Evolutionary conservation across 2,888 invertebrate species (phyloP).

Genomic region (Scrobipalpa atriplicella): DNA sequence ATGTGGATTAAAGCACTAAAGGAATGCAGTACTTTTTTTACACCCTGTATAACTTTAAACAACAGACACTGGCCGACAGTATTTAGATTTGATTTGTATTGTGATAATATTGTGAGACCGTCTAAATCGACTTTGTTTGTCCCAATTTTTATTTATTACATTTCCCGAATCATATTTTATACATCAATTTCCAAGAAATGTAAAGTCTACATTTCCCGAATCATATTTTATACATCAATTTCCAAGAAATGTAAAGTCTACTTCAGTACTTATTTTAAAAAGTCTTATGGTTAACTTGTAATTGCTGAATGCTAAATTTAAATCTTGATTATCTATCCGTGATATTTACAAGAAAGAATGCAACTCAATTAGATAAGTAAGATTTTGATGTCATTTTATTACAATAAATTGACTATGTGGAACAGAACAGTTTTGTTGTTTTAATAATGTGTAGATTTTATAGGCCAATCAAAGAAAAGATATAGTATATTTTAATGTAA

Average conservation of each 20-base stretch:
- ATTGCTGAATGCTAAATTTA: neutral
- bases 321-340: neutral
- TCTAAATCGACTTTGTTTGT: neutral
- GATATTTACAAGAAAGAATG: constrained; percentile 15
- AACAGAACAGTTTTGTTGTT: constrained; percentile 14
- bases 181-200: neutral
- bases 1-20: too few species aligned
- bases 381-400: constrained; percentile 34
- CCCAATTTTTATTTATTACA: neutral
- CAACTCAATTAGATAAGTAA: constrained; percentile 11
- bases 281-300: neutral
- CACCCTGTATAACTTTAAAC: too few species aligned
- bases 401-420: constrained; percentile 34
- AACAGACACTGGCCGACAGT: constrained; percentile 18
- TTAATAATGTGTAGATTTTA: neutral
- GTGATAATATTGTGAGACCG: neutral
- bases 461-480: neutral
- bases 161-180: constrained; percentile 2
- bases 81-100: constrained; percentile 15
- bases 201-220: constrained; percentile 8
- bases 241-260: neutral
- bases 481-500: neutral
- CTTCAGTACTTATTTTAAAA: neutral
- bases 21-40: neutral
- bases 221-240: neutral